Evolutionary conservation across 2,797 vertebrate species (phyloP), one percentile per base, ranked within the genome.

Genomic region (Parotocinclus haroldoi): DNA sequence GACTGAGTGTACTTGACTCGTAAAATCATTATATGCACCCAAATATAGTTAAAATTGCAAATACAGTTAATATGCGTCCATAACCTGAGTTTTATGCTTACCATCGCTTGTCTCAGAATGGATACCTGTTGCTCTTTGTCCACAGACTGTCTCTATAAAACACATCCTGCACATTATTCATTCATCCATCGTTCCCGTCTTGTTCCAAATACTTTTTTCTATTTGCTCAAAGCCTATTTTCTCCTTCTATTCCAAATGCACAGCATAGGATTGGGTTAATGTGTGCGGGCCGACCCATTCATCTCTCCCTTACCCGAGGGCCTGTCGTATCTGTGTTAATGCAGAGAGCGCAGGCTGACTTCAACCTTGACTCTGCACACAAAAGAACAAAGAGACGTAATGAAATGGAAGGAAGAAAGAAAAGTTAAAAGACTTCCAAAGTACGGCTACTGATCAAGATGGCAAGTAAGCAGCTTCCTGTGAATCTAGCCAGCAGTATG

Each of bases 181-280:
- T 72, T 72, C 66, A 73, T 59, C 38, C 45, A 13, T 38, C 46
- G 42, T 70, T 74, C 57, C 50, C 50, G 63, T 63, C 63, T 67
- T 66, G 67, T 69, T 75, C 51, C 69, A 75, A 75, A 70, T 66
- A 75, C 66, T 27, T 69, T 75, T 69, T 75, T 72, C 66, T 48
- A 69, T 75, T 78, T 75, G 68, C 74, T 75, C 72, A 73, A 78
- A 78, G 68, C 66, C 63, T 42, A 66, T 72, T 78, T 78, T 48
- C 53, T 27, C 38, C 27, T 36, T 64, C 59, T 49, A 69, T 61
- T 78, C 54, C 10, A 42, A 58, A 73, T 68, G 61, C 46, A 37
- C 55, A 69, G 69, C 62, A 68, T 68, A 67, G 68, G 68, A 58
- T 51, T 63, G 66, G 66, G 75, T 73, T 77, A 83, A 81, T 80